Conservation (phyloP, 2,113 vertebrate genomes). For the Brienomyrus longianalis region DNA sequence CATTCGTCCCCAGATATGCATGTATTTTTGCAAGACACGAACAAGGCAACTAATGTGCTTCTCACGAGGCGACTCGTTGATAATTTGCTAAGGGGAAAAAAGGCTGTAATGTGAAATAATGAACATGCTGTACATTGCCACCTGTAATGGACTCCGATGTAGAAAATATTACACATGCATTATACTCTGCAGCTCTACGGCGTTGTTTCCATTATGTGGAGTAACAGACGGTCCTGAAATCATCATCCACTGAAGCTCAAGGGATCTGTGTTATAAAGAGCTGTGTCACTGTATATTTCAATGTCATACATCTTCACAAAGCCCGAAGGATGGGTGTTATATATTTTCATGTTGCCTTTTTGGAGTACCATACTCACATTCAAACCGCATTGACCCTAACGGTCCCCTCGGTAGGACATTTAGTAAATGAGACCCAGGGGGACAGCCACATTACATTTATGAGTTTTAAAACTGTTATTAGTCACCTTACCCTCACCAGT, state of each 20-base stretch:
- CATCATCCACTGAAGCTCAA: neutral
- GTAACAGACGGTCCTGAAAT: constrained; percentile 37
- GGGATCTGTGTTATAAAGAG: neutral
- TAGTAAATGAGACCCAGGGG: constrained; percentile 19
- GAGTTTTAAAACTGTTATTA: constrained; percentile 18
- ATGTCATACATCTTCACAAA: constrained; percentile 5
- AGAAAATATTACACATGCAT: neutral
- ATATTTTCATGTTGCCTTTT: neutral
- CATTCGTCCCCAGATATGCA: neutral
- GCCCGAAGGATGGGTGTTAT: neutral
- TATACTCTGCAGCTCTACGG: constrained; percentile 33
- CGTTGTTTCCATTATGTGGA: constrained; percentile 40
- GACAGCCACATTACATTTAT: neutral
- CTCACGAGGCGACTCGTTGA: neutral
- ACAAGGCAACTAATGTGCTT: neutral
- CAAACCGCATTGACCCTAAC: neutral
- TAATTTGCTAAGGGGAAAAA: neutral
- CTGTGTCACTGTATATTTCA: neutral
- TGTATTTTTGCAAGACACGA: neutral
- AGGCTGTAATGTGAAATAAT: neutral
- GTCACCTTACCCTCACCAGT: neutral
- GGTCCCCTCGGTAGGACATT: constrained; percentile 14
- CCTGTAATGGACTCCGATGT: neutral
- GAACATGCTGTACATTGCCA: neutral
- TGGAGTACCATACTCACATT: constrained; percentile 8